Evolutionary conservation across 2,888 invertebrate genomes (phyloP), one percentile per base, ranked within the genome.

Genomic region (Lacanobia wlatinum): DNA sequence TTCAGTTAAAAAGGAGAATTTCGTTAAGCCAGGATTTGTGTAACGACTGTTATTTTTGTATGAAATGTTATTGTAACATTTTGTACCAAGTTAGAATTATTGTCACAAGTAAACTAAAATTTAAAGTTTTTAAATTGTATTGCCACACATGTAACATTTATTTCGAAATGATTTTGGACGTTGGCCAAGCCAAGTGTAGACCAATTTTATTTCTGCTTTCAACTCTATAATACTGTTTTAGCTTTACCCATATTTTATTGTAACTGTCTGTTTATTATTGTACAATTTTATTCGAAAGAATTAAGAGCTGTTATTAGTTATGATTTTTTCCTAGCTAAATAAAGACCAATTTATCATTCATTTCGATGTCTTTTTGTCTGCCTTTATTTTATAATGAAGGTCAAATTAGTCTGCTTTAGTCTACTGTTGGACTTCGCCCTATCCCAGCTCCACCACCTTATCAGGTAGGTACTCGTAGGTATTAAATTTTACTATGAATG

Each of bases 291-390:
- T 75, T 28, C 28, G 28, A 28, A 28, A 68, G 43, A 23, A 88
- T 87, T 87, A 82, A 86, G 87, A 89, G 88, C 84, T 82, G 73
- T 78, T 78, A 65, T 72, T 72, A 78, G 72, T 78, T 77, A 74
- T 78, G 80, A 88, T 91, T 93, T 88, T 84, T 90, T 94, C 85
- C 84, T 92, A 92, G 92, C 87, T 91, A 86, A 94, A 95, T 95
- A 95, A 95, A 95, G 95, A 95, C 95, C 95, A 95, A 95, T 95
- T 94, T 93, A 93, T 88, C 86, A 88, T 84, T 87, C 86, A 89
- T 75, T 79, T 64, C 28, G 28, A 64, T 70, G 77, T 72, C 9
- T 73, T 46, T 78, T 72, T 60, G n/a, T 59, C 18, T 43, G 28
- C 59, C 77, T 21, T 38, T 52, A 62, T 59, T 23, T 34, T 56